Conservation (phyloP, 1,140 invertebrate genomes). For the Hyles vespertilio region DNA sequence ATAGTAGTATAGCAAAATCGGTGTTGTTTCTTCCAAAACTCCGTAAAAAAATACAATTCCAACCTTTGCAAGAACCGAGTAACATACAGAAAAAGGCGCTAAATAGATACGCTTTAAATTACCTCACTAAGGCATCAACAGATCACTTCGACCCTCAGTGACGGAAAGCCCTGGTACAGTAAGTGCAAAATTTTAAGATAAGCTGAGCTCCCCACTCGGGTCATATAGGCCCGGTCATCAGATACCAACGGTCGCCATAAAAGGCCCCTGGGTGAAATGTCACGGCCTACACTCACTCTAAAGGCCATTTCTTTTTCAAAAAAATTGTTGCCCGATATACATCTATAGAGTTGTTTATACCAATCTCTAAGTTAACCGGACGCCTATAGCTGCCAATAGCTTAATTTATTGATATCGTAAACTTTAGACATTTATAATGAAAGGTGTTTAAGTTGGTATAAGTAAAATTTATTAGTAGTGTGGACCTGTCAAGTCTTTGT, state of each 20-base stretch:
- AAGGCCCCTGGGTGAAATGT: constrained; percentile 36
- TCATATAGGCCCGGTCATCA: constrained; percentile 42
- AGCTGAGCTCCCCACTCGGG: constrained; percentile 27
- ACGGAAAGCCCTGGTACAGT: not conserved
- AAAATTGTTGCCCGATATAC: constrained; percentile 14
- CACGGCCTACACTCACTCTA: constrained; percentile 40
- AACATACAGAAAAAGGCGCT: too few species aligned
- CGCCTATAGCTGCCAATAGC: too few species aligned
- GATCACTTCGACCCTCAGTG: too few species aligned
- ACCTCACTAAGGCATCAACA: too few species aligned
- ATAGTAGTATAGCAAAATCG: too few species aligned
- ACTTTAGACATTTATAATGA: not conserved
- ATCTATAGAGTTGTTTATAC: constrained; percentile 17
- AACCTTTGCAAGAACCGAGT: too few species aligned
- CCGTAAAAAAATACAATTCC: too few species aligned
- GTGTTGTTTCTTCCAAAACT: too few species aligned
- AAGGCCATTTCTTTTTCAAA: constrained; percentile 25
- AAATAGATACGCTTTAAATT: too few species aligned
- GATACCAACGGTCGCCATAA: constrained; percentile 36
- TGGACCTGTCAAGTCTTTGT: too few species aligned
- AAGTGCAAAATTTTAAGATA: constrained; percentile 41
- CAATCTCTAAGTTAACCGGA: too few species aligned
- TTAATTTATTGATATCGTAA: not conserved
- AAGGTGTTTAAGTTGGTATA: not conserved
- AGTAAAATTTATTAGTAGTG: too few species aligned